Evolutionary conservation across 2,888 invertebrate genomes (phyloP).

Genomic region (Eristalis arbustorum): DNA sequence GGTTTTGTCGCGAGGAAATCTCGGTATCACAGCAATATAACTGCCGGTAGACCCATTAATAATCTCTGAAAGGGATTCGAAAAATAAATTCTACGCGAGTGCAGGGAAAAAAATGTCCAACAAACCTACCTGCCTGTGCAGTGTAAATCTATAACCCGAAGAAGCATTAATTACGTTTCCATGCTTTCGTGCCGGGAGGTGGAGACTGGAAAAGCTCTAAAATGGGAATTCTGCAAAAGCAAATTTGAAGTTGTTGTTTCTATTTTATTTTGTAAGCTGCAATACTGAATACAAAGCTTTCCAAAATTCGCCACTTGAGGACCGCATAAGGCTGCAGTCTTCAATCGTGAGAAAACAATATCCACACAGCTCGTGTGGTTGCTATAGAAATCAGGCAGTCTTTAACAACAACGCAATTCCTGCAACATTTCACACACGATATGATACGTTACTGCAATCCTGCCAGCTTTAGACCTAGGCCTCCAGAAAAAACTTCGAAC

Average conservation of each 20-base stretch:
- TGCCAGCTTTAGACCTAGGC: too few species aligned
- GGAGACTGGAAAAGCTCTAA: neutral
- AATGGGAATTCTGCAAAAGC: neutral
- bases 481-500: too few species aligned
- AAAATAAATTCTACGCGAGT: neutral
- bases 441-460: too few species aligned
- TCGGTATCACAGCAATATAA: conserved; percentile 27
- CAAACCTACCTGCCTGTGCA: neutral
- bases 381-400: too few species aligned
- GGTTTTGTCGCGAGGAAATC: conserved; percentile 29
- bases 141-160: neutral
- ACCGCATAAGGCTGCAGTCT: too few species aligned
- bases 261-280: too few species aligned
- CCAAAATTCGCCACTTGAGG: too few species aligned
- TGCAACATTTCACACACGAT: too few species aligned
- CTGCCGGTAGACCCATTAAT: conserved; percentile 35
- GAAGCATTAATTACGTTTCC: neutral
- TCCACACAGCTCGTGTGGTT: too few species aligned
- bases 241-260: neutral
- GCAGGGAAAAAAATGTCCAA: neutral
- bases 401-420: too few species aligned
- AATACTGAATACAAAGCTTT: too few species aligned
- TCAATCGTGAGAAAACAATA: too few species aligned
- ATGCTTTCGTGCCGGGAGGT: neutral
- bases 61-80: conserved; percentile 17